These are phyloP conservation scores for Cyclophora punctaria DNA, from an alignment of 2,888 invertebrate genomes.

Conservation along the genomic window DNA sequence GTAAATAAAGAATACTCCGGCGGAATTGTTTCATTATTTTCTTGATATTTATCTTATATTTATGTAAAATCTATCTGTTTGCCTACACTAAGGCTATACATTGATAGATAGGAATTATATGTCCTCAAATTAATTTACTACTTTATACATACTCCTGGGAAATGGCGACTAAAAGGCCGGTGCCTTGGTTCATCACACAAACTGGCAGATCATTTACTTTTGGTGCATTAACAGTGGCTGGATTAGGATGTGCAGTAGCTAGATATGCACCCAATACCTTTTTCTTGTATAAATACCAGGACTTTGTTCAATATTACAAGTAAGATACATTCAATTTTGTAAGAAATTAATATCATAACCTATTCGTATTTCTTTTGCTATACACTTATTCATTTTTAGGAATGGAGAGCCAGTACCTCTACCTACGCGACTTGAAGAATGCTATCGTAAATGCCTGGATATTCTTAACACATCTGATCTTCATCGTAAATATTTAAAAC, in stretches of 20 bases:
- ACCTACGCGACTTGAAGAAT: slow-evolving; percentile 57
- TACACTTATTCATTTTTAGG: slow-evolving; percentile 49
- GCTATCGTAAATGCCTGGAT: slow-evolving; percentile 75
- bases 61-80: too few species aligned
- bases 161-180: slow-evolving; percentile 45
- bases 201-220: slow-evolving; percentile 70
- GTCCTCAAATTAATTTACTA: too few species aligned
- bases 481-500: slow-evolving; percentile 68
- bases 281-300: slow-evolving; percentile 75
- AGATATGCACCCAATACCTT: slow-evolving; percentile 78
- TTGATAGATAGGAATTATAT: too few species aligned
- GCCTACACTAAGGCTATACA: too few species aligned
- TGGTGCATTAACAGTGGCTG: slow-evolving; percentile 56
- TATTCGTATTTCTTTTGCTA: neutral
- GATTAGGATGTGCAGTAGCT: slow-evolving; percentile 23
- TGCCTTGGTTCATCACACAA: slow-evolving; percentile 73
- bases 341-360: neutral
- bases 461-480: slow-evolving; percentile 71
- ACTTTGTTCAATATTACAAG: slow-evolving; percentile 79
- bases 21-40: too few species aligned
- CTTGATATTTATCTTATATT: too few species aligned
- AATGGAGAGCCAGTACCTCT: slow-evolving; percentile 76
- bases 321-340: slow-evolving; percentile 9
- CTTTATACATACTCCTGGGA: neutral
- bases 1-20: too few species aligned